A percentile compares a stretch with the other conserved stretches of the same genome.
These are phyloP conservation scores for Pantherophis vulpinus DNA, from an alignment of 2,797 vertebrate species.

Conservation along the genomic window DNA sequence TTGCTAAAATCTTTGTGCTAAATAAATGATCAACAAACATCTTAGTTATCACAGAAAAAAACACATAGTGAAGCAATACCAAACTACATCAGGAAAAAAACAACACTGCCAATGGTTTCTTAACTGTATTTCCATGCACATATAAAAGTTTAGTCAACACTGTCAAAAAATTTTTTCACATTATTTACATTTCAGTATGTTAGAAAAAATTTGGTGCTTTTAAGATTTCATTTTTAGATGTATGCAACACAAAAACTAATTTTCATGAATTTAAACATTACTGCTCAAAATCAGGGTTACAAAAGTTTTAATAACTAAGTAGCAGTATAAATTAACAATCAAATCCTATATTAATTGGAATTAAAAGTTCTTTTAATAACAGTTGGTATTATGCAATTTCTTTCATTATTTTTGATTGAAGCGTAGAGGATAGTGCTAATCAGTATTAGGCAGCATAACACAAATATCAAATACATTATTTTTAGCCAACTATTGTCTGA, in stretches of 20 bases:
- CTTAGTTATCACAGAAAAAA: conserved; percentile 62
- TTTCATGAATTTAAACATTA: conserved; percentile 30
- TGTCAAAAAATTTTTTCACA: conserved; percentile 36
- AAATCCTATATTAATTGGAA: conserved; percentile 55
- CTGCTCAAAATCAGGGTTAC: conserved; percentile 36
- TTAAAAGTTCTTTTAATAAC: conserved; percentile 23
- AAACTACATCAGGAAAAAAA: conserved; percentile 59
- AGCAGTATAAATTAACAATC: conserved; percentile 47
- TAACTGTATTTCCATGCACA: conserved; percentile 34
- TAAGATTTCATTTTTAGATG: conserved; percentile 38
- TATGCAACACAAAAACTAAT: conserved; percentile 28
- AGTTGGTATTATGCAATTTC: conserved; percentile 49
- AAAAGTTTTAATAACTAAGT: conserved; percentile 47
- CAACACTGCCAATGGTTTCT: conserved; percentile 47
- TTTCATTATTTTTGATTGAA: conserved; percentile 52
- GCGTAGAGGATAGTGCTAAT: conserved; percentile 39
- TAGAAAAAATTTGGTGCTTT: not conserved
- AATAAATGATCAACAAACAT: conserved; percentile 74
- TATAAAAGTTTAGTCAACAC: conserved; percentile 26
- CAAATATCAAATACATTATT: conserved; percentile 50
- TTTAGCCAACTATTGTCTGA: conserved; percentile 52
- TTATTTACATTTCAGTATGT: conserved; percentile 31
- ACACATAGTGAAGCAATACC: conserved; percentile 59
- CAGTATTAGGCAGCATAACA: conserved; percentile 37
- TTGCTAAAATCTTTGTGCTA: conserved; percentile 72